These are phyloP conservation scores for Apodemus agrarius DNA, from an alignment of 2,797 vertebrate species.

Conservation along the genomic window DNA sequence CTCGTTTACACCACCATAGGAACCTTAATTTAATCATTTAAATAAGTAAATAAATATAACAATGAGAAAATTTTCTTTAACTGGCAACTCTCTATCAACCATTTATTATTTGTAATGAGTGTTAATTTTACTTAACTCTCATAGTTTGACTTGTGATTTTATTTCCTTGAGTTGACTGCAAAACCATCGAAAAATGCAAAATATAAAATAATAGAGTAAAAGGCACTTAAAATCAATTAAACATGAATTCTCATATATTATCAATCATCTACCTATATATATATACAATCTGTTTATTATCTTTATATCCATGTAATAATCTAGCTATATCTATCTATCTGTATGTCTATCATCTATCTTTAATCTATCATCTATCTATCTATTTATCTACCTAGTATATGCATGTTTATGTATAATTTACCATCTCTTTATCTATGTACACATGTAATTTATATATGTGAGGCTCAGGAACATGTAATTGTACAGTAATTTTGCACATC, in stretches of 20 bases:
- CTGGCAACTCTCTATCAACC: neutral
- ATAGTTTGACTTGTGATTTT: neutral
- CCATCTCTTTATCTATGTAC: neutral
- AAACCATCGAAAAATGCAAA: constrained; percentile 2
- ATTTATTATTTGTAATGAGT: neutral
- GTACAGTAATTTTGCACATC: neutral
- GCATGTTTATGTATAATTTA: neutral
- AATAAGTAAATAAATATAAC: neutral
- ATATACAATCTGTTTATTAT: neutral
- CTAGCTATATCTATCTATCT: neutral
- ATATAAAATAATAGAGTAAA: neutral
- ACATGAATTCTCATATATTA: neutral
- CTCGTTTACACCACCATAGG: no score
- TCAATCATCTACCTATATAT: neutral
- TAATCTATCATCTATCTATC: neutral
- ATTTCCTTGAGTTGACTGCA: neutral
- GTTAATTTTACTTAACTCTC: neutral
- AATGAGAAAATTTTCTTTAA: neutral
- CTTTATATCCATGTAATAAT: no score
- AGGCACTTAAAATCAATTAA: neutral
- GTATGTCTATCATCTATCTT: neutral
- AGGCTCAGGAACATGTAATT: neutral
- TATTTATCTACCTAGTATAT: neutral
- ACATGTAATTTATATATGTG: neutral
- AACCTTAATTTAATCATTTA: neutral